Conservation (phyloP, 2,113 vertebrate species). For the Pseudonaja textilis region DNA sequence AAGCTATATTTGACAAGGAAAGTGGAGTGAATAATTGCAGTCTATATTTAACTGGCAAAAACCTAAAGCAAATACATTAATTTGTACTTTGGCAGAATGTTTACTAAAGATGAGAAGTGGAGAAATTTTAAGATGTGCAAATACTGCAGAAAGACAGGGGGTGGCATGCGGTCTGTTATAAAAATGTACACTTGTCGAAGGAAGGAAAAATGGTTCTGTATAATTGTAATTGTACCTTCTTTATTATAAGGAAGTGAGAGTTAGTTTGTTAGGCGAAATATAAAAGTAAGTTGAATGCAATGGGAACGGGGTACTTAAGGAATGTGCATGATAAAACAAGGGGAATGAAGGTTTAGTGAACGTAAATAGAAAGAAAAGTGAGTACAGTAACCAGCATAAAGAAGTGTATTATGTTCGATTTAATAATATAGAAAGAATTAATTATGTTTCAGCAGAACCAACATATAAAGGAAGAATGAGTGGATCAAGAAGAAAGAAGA, state of each 20-base stretch:
- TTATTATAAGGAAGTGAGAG: not conserved
- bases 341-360: not conserved
- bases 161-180: not conserved
- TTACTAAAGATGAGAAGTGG: not conserved
- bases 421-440: not conserved
- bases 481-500: not conserved
- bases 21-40: not conserved
- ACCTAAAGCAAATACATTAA: not conserved
- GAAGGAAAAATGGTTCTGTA: not conserved
- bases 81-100: not conserved
- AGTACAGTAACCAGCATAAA: not conserved
- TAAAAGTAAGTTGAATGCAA: not conserved
- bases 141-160: not conserved
- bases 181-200: not conserved
- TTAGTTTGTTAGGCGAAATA: not conserved
- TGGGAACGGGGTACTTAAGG: not conserved
- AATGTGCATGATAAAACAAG: not conserved
- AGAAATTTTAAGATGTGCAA: not conserved
- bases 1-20: not conserved
- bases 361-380: not conserved
- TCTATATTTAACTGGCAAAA: not conserved
- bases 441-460: not conserved
- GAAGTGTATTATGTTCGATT: not conserved
- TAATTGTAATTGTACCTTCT: not conserved
- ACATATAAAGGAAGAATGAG: not conserved